phyloP scores from a whole-genome alignment of 2,113 vertebrate genomes.

The Bubo scandiacus region DNA sequence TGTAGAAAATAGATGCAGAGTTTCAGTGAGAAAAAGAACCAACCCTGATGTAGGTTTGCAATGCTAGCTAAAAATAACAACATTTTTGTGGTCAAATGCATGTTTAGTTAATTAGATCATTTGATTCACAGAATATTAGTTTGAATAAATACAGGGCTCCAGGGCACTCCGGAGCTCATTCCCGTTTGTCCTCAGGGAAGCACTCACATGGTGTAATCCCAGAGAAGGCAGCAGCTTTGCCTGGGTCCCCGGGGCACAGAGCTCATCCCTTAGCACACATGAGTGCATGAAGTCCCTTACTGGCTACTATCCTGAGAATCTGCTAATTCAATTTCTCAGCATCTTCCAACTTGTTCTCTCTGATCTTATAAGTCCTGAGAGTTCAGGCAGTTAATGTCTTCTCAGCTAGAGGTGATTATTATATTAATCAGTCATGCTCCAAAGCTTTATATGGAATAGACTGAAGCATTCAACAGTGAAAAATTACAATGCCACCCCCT shows the following conservation, averaged over 20 bases:
- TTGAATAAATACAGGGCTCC: background rate
- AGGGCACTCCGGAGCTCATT: background rate
- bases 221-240: background rate
- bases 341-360: background rate
- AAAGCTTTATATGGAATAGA: background rate
- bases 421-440: conserved; percentile 5
- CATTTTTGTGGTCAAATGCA: conserved; percentile 11
- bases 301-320: background rate
- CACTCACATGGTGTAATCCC: background rate
- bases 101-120: conserved; percentile 4
- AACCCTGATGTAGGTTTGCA: background rate
- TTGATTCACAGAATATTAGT: conserved; percentile 8
- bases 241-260: background rate
- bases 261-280: background rate
- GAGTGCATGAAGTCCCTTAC: background rate
- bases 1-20: background rate
- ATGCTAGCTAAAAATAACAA: background rate
- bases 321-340: conserved; percentile 1
- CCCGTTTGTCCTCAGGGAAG: background rate
- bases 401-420: conserved; percentile 13
- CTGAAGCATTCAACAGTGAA: background rate
- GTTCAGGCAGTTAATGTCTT: conserved; percentile 8
- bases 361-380: background rate
- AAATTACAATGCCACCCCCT: background rate
- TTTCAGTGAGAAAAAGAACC: background rate